Evolutionary conservation across 2,888 invertebrate species (phyloP).

Genomic region (Criorhina ranunculi): DNA sequence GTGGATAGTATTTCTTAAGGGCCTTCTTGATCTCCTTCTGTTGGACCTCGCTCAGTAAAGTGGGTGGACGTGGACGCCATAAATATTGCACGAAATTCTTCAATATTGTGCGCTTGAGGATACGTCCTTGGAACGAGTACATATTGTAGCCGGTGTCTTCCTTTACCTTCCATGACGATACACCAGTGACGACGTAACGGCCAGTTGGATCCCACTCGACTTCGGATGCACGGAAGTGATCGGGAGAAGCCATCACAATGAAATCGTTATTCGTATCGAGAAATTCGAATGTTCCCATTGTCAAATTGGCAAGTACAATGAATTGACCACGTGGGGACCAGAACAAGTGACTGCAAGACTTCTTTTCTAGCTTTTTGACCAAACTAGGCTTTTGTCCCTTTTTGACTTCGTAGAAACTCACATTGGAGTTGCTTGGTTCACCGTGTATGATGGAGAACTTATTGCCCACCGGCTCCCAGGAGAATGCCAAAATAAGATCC

Average conservation of each 20-base stretch:
- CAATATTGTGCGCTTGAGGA: slow-evolving; percentile 90
- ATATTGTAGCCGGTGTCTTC: slow-evolving; percentile 97
- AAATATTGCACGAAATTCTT: slow-evolving; percentile 97
- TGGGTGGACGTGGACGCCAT: slow-evolving; percentile 97
- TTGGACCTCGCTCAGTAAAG: slow-evolving; percentile 92
- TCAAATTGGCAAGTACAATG: slow-evolving; percentile 95
- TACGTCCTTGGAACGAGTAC: slow-evolving; percentile 97
- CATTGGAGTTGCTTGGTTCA: slow-evolving; percentile 91
- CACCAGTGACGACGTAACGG: slow-evolving; percentile 97
- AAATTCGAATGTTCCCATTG: slow-evolving; percentile 96
- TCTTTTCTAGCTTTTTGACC: slow-evolving; percentile 94
- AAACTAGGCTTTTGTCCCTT: slow-evolving; percentile 95
- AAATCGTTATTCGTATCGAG: slow-evolving; percentile 97
- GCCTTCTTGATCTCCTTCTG: slow-evolving; percentile 98
- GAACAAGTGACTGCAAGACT: slow-evolving; percentile 95
- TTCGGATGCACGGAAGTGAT: slow-evolving; percentile 96
- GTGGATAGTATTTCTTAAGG: slow-evolving; percentile 97
- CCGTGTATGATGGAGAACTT: slow-evolving; percentile 99
- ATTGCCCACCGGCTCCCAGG: slow-evolving; percentile 98
- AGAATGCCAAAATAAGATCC: slow-evolving; percentile 96
- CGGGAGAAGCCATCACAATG: slow-evolving; percentile 96
- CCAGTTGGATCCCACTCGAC: slow-evolving; percentile 99
- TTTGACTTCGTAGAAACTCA: slow-evolving; percentile 96
- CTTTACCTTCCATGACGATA: slow-evolving; percentile 98
- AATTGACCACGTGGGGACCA: slow-evolving; percentile 99